Conservation (phyloP, 2,797 vertebrate genomes). For the Halcyon leucocephala region DNA sequence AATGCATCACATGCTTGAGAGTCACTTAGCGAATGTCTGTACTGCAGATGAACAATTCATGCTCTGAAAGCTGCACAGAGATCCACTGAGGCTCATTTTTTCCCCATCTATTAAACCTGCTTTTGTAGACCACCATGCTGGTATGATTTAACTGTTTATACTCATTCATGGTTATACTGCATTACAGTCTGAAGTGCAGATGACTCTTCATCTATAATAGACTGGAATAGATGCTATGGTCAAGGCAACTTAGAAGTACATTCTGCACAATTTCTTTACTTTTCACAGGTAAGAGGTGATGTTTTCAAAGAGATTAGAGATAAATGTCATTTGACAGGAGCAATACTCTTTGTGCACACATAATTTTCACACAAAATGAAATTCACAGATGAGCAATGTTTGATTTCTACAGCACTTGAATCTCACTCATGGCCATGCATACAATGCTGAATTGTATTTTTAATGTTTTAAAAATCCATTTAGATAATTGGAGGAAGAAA, state of each 20-base stretch:
- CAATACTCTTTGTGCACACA: background rate
- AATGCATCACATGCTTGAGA: background rate
- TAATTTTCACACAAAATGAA: conserved; percentile 1
- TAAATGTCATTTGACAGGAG: background rate
- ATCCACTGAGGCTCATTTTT: background rate
- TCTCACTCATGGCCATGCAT: background rate
- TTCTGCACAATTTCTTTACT: background rate
- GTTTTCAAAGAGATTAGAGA: background rate
- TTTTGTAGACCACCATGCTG: background rate
- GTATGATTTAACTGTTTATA: background rate
- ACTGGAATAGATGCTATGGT: background rate
- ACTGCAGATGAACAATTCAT: background rate
- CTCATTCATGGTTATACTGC: background rate
- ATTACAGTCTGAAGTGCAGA: background rate
- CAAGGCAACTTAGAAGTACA: background rate
- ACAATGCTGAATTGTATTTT: background rate
- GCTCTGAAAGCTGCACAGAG: background rate
- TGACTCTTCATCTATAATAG: background rate
- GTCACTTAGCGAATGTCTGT: background rate
- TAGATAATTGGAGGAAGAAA: background rate
- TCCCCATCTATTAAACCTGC: background rate
- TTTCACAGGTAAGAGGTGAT: background rate
- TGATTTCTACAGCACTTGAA: background rate
- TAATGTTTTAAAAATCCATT: background rate
- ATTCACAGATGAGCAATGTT: background rate